Conservation (phyloP, 2,113 vertebrate genomes). For the Nannospalax galili region DNA sequence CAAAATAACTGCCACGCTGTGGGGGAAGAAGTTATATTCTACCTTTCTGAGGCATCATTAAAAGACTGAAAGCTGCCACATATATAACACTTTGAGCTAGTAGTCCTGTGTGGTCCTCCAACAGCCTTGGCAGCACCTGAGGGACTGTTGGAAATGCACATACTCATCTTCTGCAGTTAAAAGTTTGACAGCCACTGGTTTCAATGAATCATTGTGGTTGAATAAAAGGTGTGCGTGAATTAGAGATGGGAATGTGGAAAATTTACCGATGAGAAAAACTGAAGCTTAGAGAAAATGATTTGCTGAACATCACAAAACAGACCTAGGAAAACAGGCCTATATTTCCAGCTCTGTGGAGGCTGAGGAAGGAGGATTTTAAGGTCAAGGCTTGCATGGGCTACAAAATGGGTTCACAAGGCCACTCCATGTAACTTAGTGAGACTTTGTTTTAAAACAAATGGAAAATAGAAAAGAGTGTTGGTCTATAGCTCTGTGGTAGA, state of each 20-base stretch:
- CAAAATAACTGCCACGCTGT: too few relatives aligned
- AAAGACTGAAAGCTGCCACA: too few relatives aligned
- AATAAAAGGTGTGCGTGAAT: neutral
- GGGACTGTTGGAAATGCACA: too few relatives aligned
- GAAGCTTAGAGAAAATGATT: neutral
- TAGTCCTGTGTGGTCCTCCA: too few relatives aligned
- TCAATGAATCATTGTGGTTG: neutral
- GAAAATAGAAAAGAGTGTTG: too few relatives aligned
- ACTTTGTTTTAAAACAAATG: too few relatives aligned
- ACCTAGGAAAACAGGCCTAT: neutral
- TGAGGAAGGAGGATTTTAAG: neutral
- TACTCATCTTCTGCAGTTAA: neutral
- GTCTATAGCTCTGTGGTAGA: neutral
- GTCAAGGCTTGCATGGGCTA: neutral
- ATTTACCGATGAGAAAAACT: neutral
- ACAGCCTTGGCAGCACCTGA: too few relatives aligned
- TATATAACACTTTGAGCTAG: too few relatives aligned
- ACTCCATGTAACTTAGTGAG: neutral
- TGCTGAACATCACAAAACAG: neutral
- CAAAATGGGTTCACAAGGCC: neutral
- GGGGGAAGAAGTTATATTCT: too few relatives aligned
- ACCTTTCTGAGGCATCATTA: too few relatives aligned
- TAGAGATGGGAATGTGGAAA: neutral
- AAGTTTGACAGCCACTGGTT: neutral
- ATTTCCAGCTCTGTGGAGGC: neutral